phyloP scores from a whole-genome alignment of 2,888 invertebrate genomes.

The Rhagophthalmus giganteus region DNA sequence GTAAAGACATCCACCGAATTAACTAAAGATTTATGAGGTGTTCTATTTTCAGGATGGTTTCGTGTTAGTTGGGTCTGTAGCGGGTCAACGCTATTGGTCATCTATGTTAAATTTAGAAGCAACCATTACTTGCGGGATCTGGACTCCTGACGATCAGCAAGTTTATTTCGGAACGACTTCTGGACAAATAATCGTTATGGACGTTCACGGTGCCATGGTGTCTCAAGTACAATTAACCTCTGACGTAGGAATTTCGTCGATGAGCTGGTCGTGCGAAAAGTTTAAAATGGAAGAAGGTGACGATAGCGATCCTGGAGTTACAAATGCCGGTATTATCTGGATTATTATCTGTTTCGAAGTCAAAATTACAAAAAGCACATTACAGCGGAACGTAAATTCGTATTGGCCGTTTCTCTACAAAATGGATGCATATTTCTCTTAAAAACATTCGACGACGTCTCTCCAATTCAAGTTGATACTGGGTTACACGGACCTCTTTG shows the following conservation, averaged over 20 bases:
- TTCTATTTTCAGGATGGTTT: constrained; percentile 80
- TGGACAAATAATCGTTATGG: constrained; percentile 95
- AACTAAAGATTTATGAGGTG: not conserved
- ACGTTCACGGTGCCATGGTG: constrained; percentile 94
- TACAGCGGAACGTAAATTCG: constrained; percentile 68
- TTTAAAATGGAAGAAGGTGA: constrained; percentile 97
- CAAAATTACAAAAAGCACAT: constrained; percentile 15
- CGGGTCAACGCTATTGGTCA: constrained; percentile 97
- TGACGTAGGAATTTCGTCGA: constrained; percentile 83
- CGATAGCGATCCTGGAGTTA: constrained; percentile 66
- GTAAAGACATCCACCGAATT: constrained; percentile 52
- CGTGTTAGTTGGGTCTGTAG: constrained; percentile 95
- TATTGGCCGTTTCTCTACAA: constrained; percentile 84
- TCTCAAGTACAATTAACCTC: constrained; percentile 87
- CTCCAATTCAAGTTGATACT: constrained; percentile 83
- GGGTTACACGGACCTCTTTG: constrained; percentile 78
- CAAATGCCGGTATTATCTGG: constrained; percentile 54
- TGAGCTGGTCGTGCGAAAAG: constrained; percentile 97
- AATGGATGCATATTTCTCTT: constrained; percentile 89
- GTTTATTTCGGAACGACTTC: constrained; percentile 95
- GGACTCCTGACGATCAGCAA: constrained; percentile 97
- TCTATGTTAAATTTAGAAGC: constrained; percentile 94
- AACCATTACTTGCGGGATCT: constrained; percentile 93
- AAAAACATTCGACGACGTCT: constrained; percentile 91
- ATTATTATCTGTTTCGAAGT: too few species aligned